Base-by-base conservation (phyloP, 2,113 vertebrate genomes). In the Varanus komodoensis region DNA sequence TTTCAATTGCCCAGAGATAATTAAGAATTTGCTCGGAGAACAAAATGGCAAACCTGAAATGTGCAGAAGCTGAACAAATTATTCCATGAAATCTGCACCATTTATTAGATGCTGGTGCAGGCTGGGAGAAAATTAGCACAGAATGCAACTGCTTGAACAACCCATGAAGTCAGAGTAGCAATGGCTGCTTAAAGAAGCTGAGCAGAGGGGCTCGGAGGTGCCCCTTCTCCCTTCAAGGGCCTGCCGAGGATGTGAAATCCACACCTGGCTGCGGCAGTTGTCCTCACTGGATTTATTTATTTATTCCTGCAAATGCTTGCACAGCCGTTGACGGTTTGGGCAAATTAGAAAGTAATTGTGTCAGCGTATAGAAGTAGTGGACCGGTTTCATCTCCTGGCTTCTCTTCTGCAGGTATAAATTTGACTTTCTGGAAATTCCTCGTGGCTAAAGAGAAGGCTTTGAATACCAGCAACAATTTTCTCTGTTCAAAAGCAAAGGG, bases 11-110 rank as follows among this genome's bases (percentile, higher is more conserved):
- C 94, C 92, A 74, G 83, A 94, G 93, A 95, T 93, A 96, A 97
- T 93, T 94, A 95, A 95, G 95, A 95, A 96, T 96, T 97, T 96
- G 94, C 91, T 96, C 95, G 90, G 91, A 69, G 95, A 95, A 95
- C 92, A 97, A 96, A 97, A 96, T 91, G 78, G 83, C 77, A 94
- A 96, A 91, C 86, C 93, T 95, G 95, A 96, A 97, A 96, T n/a
- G 87, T 94, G 86, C 82, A 94, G 92, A 89, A 89, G 92, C 95
- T 94, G 94, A 96, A 95, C 94, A 93, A 95, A 94, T 93, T 88
- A 95, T 94, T 95, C 89, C 88, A 34, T 8, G 91, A 96, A 96
- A 89, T 93, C 87, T 86, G 88, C 84, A 93, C 93, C 87, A 8
- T 93, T 96, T 93, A 84, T 96, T 94, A 92, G 87, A 88, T 57